A percentile compares a stretch with the other conserved stretches of the same genome.
phyloP scores from a whole-genome alignment of 2,113 vertebrate species.

The Daphoenositta chrysoptera region DNA sequence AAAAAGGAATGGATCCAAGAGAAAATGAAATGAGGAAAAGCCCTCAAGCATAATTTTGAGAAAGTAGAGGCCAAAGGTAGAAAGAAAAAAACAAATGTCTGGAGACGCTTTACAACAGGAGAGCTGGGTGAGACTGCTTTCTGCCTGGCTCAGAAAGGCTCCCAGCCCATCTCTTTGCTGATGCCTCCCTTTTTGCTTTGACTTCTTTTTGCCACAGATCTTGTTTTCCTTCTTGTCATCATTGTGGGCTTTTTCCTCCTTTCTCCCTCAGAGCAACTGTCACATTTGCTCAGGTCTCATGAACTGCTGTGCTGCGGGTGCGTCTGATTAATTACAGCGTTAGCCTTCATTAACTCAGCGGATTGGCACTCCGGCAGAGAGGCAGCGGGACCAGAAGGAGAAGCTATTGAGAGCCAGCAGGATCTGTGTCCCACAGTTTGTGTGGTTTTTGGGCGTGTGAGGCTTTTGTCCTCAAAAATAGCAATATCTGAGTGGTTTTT shows the following conservation, averaged over 20 bases:
- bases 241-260: not conserved
- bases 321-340: slow-evolving; percentile 44
- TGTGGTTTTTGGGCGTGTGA: not conserved
- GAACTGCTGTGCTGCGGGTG: not conserved
- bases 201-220: not conserved
- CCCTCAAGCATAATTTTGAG: not conserved
- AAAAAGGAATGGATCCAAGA: not conserved
- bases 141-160: not conserved
- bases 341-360: slow-evolving; percentile 58
- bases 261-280: slow-evolving; percentile 33
- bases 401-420: slow-evolving; percentile 33
- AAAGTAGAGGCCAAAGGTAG: not conserved
- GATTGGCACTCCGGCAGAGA: not conserved
- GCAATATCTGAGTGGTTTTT: not conserved
- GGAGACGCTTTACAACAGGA: not conserved
- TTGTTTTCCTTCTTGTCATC: not conserved
- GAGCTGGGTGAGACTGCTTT: not conserved
- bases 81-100: not conserved
- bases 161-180: not conserved
- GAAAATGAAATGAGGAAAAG: not conserved
- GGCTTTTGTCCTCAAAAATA: not conserved
- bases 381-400: slow-evolving; percentile 33
- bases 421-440: not conserved
- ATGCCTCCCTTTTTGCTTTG: not conserved
- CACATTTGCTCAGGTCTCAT: slow-evolving; percentile 34